Evolutionary conservation across 2,113 vertebrate genomes (phyloP).

Genomic region (Hyaena hyaena): DNA sequence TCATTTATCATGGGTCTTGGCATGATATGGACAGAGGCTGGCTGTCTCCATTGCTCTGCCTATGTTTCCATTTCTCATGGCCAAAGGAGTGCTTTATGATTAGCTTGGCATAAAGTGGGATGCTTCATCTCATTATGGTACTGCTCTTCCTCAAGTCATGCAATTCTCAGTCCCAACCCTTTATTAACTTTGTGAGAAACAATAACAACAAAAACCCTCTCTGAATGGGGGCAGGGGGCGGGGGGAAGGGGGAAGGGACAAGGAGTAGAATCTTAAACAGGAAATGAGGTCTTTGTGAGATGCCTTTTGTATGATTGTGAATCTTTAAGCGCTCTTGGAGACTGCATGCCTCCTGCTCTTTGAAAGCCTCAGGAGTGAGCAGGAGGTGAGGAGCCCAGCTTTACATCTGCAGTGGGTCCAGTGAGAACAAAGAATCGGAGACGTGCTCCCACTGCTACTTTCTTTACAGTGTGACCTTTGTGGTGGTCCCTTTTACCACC

Average conservation of each 20-base stretch:
- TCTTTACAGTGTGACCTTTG: background rate
- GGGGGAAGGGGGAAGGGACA: background rate
- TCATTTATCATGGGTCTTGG: slow-evolving; percentile 69
- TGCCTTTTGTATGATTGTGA: slow-evolving; percentile 65
- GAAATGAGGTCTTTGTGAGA: slow-evolving; percentile 73
- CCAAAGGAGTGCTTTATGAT: slow-evolving; percentile 72
- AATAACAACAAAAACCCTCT: background rate
- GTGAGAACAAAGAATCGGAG: background rate
- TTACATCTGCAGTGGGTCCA: too few relatives aligned
- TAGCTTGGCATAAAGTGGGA: slow-evolving; percentile 78
- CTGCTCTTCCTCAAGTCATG: slow-evolving; percentile 61
- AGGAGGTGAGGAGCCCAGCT: background rate
- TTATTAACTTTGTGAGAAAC: slow-evolving; percentile 56
- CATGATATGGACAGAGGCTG: slow-evolving; percentile 78
- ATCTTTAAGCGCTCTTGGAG: slow-evolving; percentile 64
- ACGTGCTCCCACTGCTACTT: background rate
- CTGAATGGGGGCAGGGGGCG: slow-evolving; percentile 1
- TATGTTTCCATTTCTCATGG: slow-evolving; percentile 64
- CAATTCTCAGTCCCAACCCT: slow-evolving; percentile 66
- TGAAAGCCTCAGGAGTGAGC: background rate
- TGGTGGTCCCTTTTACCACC: background rate
- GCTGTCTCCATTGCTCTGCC: slow-evolving; percentile 37
- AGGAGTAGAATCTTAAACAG: slow-evolving; percentile 55
- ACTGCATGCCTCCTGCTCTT: background rate
- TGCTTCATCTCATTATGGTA: slow-evolving; percentile 61